Conservation (phyloP, 1,140 invertebrate genomes). For the Palaemon carinicauda region DNA sequence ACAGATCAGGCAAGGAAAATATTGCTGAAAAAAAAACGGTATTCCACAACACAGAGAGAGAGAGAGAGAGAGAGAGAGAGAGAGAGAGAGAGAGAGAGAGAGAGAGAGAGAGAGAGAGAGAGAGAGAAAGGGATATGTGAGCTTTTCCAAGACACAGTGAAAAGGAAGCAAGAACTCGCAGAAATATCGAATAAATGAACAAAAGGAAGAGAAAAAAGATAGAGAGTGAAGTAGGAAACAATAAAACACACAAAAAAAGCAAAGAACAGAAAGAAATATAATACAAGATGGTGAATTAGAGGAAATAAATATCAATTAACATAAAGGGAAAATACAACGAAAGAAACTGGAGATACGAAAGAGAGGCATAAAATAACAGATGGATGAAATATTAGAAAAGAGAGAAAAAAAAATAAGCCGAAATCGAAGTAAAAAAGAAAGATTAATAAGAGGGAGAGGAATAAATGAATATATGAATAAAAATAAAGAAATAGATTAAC, state of each 20-base stretch:
- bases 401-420: not conserved
- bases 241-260: not conserved
- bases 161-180: too few relatives aligned
- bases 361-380: not conserved
- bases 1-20: too few relatives aligned
- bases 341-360: not conserved
- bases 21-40: too few relatives aligned
- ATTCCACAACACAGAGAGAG: not conserved
- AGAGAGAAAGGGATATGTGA: not conserved
- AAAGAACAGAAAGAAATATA: too few relatives aligned
- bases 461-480: not conserved
- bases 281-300: too few relatives aligned
- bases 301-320: not conserved
- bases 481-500: too few relatives aligned
- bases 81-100: too few relatives aligned
- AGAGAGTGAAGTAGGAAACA: not conserved
- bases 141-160: too few relatives aligned
- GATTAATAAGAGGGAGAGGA: not conserved
- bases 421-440: too few relatives aligned
- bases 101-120: too few relatives aligned
- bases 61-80: too few relatives aligned
- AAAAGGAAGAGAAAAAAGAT: not conserved
- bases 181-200: not conserved
- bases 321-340: not conserved
- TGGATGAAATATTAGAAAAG: not conserved